Evolutionary conservation across 1,140 invertebrate species (phyloP).

Genomic region (Rhyzopertha dominica): DNA sequence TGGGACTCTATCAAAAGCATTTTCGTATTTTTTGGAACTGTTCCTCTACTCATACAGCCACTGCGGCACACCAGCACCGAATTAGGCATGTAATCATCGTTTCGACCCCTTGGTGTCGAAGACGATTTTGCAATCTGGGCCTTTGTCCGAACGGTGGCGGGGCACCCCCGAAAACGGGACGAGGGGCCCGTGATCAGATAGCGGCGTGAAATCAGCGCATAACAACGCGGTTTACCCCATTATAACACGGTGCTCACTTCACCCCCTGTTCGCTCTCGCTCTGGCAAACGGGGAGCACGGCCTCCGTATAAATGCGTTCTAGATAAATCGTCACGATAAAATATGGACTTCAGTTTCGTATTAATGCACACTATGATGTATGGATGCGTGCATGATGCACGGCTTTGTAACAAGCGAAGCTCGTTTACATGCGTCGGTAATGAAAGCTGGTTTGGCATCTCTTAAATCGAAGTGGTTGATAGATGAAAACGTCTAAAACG

Average conservation of each 20-base stretch:
- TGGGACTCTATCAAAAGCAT: too few species aligned
- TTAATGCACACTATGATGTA: slow-evolving; percentile 36
- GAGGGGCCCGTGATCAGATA: slow-evolving; percentile 41
- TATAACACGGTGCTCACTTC: slow-evolving; percentile 36
- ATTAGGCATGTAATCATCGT: too few species aligned
- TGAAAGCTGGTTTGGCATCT: too few species aligned
- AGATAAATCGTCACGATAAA: slow-evolving; percentile 45
- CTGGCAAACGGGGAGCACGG: slow-evolving; percentile 14
- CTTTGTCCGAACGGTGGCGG: too few species aligned
- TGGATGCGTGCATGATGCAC: slow-evolving; percentile 36
- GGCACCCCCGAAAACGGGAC: too few species aligned
- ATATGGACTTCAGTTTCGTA: slow-evolving; percentile 43
- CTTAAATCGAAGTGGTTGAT: too few species aligned
- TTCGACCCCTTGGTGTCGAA: too few species aligned
- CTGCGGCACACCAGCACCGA: too few species aligned
- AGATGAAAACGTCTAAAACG: too few species aligned
- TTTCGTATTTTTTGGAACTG: too few species aligned
- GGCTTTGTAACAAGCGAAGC: slow-evolving; percentile 36
- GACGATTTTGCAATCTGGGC: too few species aligned
- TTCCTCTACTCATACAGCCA: too few species aligned
- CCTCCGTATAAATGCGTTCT: slow-evolving; percentile 38
- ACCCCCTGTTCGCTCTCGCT: slow-evolving; percentile 23
- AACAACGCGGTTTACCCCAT: slow-evolving; percentile 46
- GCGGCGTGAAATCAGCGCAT: slow-evolving; percentile 44
- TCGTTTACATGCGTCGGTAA: slow-evolving; percentile 25